Evolutionary conservation across 2,113 vertebrate genomes (phyloP).

Genomic region (Chelonoidis abingdonii): DNA sequence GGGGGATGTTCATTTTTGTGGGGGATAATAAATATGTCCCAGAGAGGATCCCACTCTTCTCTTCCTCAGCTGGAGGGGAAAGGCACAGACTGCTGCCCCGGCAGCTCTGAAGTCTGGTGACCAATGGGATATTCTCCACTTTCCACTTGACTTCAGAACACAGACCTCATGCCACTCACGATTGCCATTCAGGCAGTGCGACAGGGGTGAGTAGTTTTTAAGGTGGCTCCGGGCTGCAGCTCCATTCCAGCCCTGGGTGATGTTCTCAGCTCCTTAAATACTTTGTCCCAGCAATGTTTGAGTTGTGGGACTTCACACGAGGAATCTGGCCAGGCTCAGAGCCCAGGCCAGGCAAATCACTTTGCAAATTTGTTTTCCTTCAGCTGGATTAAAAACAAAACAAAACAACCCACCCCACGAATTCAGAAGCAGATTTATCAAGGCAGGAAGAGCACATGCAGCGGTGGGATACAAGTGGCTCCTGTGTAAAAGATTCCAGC

Average conservation of each 20-base stretch:
- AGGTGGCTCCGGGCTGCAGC: not conserved
- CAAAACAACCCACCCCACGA: not conserved
- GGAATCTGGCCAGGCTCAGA: not conserved
- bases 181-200: not conserved
- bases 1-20: not conserved
- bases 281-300: not conserved
- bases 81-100: not conserved
- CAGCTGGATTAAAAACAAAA: not conserved
- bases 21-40: not conserved
- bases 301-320: not conserved
- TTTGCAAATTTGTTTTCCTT: not conserved
- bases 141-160: not conserved
- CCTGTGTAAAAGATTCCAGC: not conserved
- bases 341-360: not conserved
- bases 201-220: not conserved
- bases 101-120: not conserved
- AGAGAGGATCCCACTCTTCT: not conserved
- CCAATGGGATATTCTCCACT: not conserved
- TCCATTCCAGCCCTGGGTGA: not conserved
- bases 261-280: constrained; percentile 6
- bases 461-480: not conserved
- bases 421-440: not conserved
- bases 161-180: not conserved
- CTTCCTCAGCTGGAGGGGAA: not conserved
- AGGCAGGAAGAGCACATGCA: not conserved